phyloP scores from a whole-genome alignment of 2,888 invertebrate genomes.

The Cryptophagus acutangulus region DNA sequence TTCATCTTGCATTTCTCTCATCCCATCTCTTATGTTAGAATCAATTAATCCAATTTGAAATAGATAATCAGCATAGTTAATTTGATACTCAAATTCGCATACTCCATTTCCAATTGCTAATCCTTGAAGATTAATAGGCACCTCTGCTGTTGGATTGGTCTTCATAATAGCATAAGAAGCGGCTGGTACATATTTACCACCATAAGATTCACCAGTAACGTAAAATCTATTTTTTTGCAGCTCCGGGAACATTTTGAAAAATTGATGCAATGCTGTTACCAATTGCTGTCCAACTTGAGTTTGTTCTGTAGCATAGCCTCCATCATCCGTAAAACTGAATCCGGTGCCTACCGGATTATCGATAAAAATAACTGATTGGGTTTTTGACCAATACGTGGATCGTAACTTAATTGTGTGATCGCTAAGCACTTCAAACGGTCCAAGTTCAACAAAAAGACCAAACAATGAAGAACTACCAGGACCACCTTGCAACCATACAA shows the following conservation, averaged over 20 bases:
- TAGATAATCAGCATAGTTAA: slow-evolving; percentile 73
- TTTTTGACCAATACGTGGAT: slow-evolving; percentile 70
- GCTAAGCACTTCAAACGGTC: slow-evolving; percentile 59
- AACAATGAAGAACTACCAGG: slow-evolving; percentile 72
- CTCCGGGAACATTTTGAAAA: slow-evolving; percentile 75
- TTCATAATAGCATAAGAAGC: slow-evolving; percentile 64
- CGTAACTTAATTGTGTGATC: slow-evolving; percentile 48
- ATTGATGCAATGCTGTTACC: slow-evolving; percentile 68
- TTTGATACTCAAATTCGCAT: slow-evolving; percentile 50
- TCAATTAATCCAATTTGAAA: slow-evolving; percentile 73
- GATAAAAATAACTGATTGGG: slow-evolving; percentile 74
- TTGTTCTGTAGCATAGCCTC: slow-evolving; percentile 77
- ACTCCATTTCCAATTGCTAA: slow-evolving; percentile 68
- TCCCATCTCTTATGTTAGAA: slow-evolving; percentile 55
- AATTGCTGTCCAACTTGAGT: slow-evolving; percentile 73
- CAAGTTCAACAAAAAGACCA: slow-evolving; percentile 75
- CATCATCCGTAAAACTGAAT: slow-evolving; percentile 77
- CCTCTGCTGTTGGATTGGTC: slow-evolving; percentile 53
- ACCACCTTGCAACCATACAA: slow-evolving; percentile 79
- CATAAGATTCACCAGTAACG: slow-evolving; percentile 84
- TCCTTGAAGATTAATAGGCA: slow-evolving; percentile 66
- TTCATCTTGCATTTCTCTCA: slow-evolving; percentile 59
- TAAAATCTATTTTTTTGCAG: slow-evolving; percentile 69
- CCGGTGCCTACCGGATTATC: slow-evolving; percentile 91
- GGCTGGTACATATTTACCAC: slow-evolving; percentile 73